Evolutionary conservation across 2,888 invertebrate genomes (phyloP).

Genomic region (Corythucha ciliata): DNA sequence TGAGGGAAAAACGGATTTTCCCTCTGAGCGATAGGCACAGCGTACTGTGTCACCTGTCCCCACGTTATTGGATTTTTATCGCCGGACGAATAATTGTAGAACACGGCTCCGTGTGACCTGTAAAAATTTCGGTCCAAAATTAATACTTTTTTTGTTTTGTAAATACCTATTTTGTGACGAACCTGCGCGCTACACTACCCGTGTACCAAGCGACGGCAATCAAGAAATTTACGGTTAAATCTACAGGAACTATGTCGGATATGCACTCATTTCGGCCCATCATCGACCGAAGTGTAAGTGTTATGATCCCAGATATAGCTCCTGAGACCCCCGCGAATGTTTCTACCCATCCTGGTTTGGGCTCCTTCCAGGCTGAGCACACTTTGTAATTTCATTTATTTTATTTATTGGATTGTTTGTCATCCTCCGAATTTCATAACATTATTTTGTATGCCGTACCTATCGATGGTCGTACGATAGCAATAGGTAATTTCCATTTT

Average conservation of each 20-base stretch:
- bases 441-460: too few species aligned
- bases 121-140: not conserved
- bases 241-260: not conserved
- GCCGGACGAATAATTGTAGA: too few species aligned
- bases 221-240: not conserved
- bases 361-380: not conserved
- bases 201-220: not conserved
- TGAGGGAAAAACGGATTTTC: not conserved
- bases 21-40: not conserved
- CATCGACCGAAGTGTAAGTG: not conserved
- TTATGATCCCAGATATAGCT: not conserved
- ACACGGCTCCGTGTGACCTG: too few species aligned
- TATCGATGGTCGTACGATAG: too few species aligned
- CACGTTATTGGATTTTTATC: not conserved
- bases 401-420: too few species aligned
- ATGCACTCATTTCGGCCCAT: not conserved
- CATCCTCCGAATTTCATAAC: too few species aligned
- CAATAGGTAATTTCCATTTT: too few species aligned
- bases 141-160: not conserved
- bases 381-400: not conserved
- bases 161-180: not conserved
- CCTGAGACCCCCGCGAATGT: not conserved
- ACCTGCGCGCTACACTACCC: not conserved
- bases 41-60: not conserved
- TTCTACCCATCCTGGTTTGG: not conserved